Evolutionary conservation across 2,113 vertebrate species (phyloP), one percentile per base, ranked within the genome.

Genomic region (Struthio camelus): DNA sequence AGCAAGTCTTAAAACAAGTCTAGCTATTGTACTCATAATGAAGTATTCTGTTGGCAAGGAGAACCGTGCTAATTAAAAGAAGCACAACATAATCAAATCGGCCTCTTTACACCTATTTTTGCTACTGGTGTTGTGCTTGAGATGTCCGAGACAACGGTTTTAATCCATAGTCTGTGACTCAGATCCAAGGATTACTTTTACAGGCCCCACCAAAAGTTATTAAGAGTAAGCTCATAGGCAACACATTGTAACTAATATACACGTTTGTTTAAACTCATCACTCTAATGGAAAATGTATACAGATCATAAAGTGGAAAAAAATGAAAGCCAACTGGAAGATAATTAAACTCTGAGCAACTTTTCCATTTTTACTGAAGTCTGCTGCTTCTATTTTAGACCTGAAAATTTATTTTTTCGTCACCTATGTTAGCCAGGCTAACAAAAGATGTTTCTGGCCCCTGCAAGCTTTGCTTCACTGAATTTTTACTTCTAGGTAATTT

Each of bases 121-220:
- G 23, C 66, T 89, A 65, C 16, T 50, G 59, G 20, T 44, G 62
- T 27, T 76, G 46, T 48, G 71, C 36, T 79, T 53, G 9, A 85
- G 44, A 87, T 32, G 8, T 24, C 34, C 1, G 0, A 94, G 14
- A 82, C 6, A 1, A 0, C 17, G 10, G 34, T 24, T 64, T 46
- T 5, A 7, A 56, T 80, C 66, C 3, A 85, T 0, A 59, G 9
- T 15, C 67, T 64, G 5, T 0, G 7, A n/a, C n/a, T n/a, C n/a
- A n/a, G 18, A 85, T 25, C 22, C 22, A 61, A 50, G 36, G 7
- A 69, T 77, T 46, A 83, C 7, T 88, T 61, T 23, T 58, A 27
- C 2, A 42, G 4, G 10, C 23, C 69, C 50, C 34, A 48, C 5
- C 42, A 25, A 30, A 91, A 51, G 7, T 58, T 67, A 46, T 12